phyloP scores from a whole-genome alignment of 1,140 invertebrate genomes.

The Drosophila arawakana region DNA sequence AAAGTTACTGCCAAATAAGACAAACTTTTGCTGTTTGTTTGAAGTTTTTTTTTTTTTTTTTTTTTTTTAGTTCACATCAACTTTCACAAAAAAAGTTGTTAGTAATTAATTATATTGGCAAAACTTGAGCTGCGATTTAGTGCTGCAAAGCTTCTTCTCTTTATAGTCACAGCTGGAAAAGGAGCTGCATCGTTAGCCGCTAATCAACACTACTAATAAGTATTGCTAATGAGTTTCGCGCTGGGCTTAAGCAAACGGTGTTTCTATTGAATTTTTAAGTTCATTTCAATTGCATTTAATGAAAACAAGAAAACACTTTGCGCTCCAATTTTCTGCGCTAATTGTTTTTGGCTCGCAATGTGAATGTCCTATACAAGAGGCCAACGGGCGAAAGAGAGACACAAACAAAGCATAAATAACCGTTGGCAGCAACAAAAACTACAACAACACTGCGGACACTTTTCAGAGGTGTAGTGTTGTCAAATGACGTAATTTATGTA shows the following conservation, averaged over 20 bases:
- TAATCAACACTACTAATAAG: slow-evolving; percentile 35
- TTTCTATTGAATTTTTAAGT: slow-evolving; percentile 22
- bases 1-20: slow-evolving; percentile 55
- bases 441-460: slow-evolving; percentile 8
- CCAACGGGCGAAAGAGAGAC: slow-evolving; percentile 29
- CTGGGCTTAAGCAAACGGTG: slow-evolving; percentile 23
- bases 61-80: slow-evolving; percentile 66
- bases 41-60: slow-evolving; percentile 44
- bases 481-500: slow-evolving; percentile 76
- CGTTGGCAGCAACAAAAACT: slow-evolving; percentile 16
- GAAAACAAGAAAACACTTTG: slow-evolving; percentile 37
- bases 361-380: slow-evolving; percentile 75
- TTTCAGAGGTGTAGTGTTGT: slow-evolving; percentile 50
- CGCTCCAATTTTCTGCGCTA: slow-evolving; percentile 50
- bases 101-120: slow-evolving; percentile 66
- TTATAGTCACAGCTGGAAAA: slow-evolving; percentile 50
- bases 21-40: slow-evolving; percentile 50
- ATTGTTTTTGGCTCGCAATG: slow-evolving; percentile 52
- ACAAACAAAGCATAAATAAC: slow-evolving; percentile 33
- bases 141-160: slow-evolving; percentile 32
- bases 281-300: slow-evolving; percentile 10
- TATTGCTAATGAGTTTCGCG: slow-evolving; percentile 42
- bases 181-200: slow-evolving; percentile 3
- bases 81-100: slow-evolving; percentile 65
- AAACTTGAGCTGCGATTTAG: slow-evolving; percentile 61